Evolutionary conservation across 2,797 vertebrate species (phyloP).

Genomic region (Hoplostethus mediterraneus): DNA sequence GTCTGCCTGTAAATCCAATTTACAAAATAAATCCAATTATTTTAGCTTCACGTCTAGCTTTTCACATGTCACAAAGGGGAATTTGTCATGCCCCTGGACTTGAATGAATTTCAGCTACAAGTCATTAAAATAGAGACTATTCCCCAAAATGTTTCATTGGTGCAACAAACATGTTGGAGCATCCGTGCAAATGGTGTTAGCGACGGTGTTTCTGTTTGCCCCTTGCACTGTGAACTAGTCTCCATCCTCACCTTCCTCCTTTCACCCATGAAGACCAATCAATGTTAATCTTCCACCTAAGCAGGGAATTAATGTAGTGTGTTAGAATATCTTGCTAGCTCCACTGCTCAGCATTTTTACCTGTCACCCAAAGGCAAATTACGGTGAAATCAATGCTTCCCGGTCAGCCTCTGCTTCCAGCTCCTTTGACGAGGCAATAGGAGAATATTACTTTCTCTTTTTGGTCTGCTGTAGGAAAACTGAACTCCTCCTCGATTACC

Average conservation of each 20-base stretch:
- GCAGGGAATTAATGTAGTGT: conserved; percentile 76
- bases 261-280: conserved; percentile 65
- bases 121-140: conserved; percentile 24
- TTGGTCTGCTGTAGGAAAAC: conserved; percentile 50
- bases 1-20: conserved; percentile 21
- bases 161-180: conserved; percentile 6
- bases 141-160: conserved; percentile 10
- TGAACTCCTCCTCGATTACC: conserved; percentile 38
- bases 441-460: conserved; percentile 44
- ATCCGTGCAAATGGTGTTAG: not conserved
- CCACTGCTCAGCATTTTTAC: conserved; percentile 77
- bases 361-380: conserved; percentile 78
- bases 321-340: conserved; percentile 54
- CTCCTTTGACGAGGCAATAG: conserved; percentile 26
- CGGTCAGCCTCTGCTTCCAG: conserved; percentile 33
- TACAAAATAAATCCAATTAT: conserved; percentile 34
- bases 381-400: conserved; percentile 78
- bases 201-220: conserved; percentile 15
- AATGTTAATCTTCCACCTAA: conserved; percentile 74
- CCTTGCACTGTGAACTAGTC: conserved; percentile 33
- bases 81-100: conserved; percentile 26
- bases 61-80: conserved; percentile 37
- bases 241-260: conserved; percentile 37
- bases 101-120: conserved; percentile 13
- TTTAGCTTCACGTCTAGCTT: conserved; percentile 30